phyloP scores from a whole-genome alignment of 2,113 vertebrate species.

The Sturnira hondurensis region DNA sequence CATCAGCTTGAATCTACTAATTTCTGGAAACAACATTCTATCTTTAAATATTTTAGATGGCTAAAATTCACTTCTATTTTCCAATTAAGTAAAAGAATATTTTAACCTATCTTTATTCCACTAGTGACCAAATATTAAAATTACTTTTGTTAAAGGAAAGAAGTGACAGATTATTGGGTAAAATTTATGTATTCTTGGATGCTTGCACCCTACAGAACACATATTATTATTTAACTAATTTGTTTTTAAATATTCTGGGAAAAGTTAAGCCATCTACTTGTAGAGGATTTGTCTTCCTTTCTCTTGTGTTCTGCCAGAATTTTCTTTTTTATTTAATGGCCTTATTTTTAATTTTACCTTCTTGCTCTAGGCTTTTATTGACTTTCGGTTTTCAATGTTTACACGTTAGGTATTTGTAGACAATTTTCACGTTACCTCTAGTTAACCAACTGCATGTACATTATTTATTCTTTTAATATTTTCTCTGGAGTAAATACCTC shows the following conservation, averaged over 20 bases:
- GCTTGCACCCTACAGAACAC: not conserved
- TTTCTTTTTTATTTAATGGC: constrained; percentile 51
- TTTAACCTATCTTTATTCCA: not conserved
- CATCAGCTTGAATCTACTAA: not conserved
- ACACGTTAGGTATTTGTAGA: constrained; percentile 59
- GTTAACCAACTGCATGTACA: constrained; percentile 56
- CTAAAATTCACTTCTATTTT: not conserved
- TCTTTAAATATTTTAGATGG: not conserved
- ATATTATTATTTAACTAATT: not conserved
- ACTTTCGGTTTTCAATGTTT: constrained; percentile 56
- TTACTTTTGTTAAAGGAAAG: not conserved
- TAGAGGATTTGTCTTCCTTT: constrained; percentile 20
- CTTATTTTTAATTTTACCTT: constrained; percentile 66
- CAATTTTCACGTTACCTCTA: constrained; percentile 64
- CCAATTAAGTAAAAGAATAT: not conserved
- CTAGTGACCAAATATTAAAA: not conserved
- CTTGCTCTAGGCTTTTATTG: constrained; percentile 47
- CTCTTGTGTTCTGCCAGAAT: constrained; percentile 36
- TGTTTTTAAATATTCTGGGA: constrained; percentile 17
- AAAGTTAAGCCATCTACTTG: not conserved
- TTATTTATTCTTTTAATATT: constrained; percentile 77
- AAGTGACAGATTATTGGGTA: not conserved
- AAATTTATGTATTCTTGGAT: not conserved
- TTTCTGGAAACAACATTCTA: not conserved
- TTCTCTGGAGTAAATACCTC: constrained; percentile 72